phyloP scores from a whole-genome alignment of 2,113 vertebrate species.

The Anguilla rostrata region DNA sequence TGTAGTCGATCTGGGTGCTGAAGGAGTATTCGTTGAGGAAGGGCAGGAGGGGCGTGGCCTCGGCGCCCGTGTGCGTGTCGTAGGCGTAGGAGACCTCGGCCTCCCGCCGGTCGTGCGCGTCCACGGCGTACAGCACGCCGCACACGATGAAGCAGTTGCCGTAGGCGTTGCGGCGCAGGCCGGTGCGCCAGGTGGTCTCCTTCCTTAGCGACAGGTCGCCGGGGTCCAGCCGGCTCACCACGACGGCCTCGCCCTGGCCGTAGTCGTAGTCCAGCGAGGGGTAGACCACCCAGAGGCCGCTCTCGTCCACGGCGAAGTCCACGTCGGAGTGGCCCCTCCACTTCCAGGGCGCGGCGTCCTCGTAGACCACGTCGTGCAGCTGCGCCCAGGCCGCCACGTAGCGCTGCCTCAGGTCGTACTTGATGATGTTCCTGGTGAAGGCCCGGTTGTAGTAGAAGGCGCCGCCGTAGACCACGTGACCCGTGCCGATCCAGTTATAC shows the following conservation, averaged over 20 bases:
- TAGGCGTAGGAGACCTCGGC: slow-evolving; percentile 89
- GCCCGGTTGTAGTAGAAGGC: slow-evolving; percentile 97
- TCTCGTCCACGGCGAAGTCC: slow-evolving; percentile 94
- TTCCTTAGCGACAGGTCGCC: slow-evolving; percentile 83
- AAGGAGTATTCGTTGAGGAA: slow-evolving; percentile 85
- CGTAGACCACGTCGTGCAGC: slow-evolving; percentile 86
- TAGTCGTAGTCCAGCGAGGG: slow-evolving; percentile 82
- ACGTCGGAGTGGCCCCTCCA: slow-evolving; percentile 97
- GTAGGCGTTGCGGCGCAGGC: slow-evolving; percentile 84
- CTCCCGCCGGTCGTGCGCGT: slow-evolving; percentile 84
- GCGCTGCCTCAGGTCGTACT: slow-evolving; percentile 88
- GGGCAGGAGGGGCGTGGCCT: slow-evolving; percentile 80
- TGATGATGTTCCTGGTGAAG: slow-evolving; percentile 98
- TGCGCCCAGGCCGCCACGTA: slow-evolving; percentile 89
- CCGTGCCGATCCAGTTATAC: slow-evolving; percentile 97
- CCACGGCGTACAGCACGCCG: slow-evolving; percentile 88
- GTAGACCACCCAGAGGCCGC: slow-evolving; percentile 95
- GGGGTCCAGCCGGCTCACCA: slow-evolving; percentile 88
- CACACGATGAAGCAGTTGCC: slow-evolving; percentile 98
- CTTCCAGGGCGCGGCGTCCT: slow-evolving; percentile 93
- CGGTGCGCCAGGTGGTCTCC: slow-evolving; percentile 90
- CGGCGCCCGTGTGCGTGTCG: slow-evolving; percentile 90
- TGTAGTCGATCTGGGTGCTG: slow-evolving; percentile 96
- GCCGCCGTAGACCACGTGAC: slow-evolving; percentile 91
- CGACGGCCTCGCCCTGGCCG: slow-evolving; percentile 84